Evolutionary conservation across 1,140 invertebrate species (phyloP), one percentile per base, ranked within the genome.

Genomic region (Sycophila sp.): DNA sequence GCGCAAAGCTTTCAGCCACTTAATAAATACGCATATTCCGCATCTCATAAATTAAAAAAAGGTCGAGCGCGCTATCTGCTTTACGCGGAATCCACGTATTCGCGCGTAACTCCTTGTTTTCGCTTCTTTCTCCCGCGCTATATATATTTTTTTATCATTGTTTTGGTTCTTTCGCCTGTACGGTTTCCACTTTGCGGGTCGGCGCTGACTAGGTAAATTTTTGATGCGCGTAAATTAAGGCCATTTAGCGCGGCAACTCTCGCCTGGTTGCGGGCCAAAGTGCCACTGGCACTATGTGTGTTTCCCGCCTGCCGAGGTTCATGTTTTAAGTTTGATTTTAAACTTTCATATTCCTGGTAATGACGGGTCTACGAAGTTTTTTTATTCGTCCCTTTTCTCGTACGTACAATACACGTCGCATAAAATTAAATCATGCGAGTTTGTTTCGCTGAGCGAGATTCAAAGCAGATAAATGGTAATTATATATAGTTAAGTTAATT

Each of bases 11-110:
- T 58, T 63, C 38, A 19, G 59, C 59, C 40, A 58, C 51, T 71
- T 64, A 64, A 70, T 70, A 70, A 64, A 71, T 71, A 71, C 69
- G 24, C 24, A 51, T 64, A 71, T 58, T 64, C 38, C 53, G 22
- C 26, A n/a, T 28, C 49, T 58, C 51, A 22, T 64, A 58, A 64
- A 71, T 45, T 36, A 38, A 45, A 65, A n/a, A n/a, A n/a, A n/a
- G n/a, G n/a, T n/a, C n/a, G 30, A 51, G n/a, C 38, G 22, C 38
- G 3, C 11, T 30, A 6, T n/a, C 40, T 68, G 17, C 28, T 60
- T 49, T 55, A 36, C 49, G 32, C 58, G 13, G 49, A 68, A 68
- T 67, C 19, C 13, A 4, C 32, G 13, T 22, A 24, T 56, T 45
- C 11, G 8, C 51, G 28, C 10, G 19, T 17, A 65, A n/a, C 24